Percentiles rank a stretch among this genome's conserved stretches.
phyloP scores from a whole-genome alignment of 1,140 invertebrate genomes.

The Sipha flava region DNA sequence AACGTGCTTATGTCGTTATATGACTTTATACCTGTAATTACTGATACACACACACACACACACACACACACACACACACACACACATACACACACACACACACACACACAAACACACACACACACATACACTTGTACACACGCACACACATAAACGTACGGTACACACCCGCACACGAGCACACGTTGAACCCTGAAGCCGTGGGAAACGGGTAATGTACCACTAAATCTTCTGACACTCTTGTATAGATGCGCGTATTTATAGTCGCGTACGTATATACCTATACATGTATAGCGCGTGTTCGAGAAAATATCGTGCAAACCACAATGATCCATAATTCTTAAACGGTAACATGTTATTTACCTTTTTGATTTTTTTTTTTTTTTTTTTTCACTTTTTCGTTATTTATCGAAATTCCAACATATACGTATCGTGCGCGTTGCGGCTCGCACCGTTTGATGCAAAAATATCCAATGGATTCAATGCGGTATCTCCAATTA shows the following conservation, averaged over 20 bases:
- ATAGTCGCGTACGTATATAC: not conserved
- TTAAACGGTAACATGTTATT: not conserved
- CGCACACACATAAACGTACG: no score
- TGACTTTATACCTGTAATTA: slow-evolving; percentile 30
- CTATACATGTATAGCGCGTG: not conserved
- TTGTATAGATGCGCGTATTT: no score
- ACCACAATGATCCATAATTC: not conserved
- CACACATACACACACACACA: not conserved
- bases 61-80: not conserved
- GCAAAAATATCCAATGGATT: not conserved
- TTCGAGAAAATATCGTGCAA: no score
- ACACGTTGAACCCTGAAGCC: not conserved
- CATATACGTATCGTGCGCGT: not conserved
- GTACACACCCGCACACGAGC: not conserved
- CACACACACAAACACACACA: not conserved
- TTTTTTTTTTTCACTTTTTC: no score
- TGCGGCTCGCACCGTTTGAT: not conserved
- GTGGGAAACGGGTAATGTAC: slow-evolving; percentile 31
- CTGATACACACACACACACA: not conserved
- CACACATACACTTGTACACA: no score
- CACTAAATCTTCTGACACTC: slow-evolving; percentile 3
- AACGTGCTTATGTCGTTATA: slow-evolving; percentile 24
- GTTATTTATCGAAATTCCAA: not conserved
- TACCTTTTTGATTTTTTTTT: not conserved
- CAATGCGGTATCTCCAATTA: not conserved